These are phyloP conservation scores for Macrosteles quadrilineatus DNA, from an alignment of 1,140 invertebrate species.

Conservation along the genomic window DNA sequence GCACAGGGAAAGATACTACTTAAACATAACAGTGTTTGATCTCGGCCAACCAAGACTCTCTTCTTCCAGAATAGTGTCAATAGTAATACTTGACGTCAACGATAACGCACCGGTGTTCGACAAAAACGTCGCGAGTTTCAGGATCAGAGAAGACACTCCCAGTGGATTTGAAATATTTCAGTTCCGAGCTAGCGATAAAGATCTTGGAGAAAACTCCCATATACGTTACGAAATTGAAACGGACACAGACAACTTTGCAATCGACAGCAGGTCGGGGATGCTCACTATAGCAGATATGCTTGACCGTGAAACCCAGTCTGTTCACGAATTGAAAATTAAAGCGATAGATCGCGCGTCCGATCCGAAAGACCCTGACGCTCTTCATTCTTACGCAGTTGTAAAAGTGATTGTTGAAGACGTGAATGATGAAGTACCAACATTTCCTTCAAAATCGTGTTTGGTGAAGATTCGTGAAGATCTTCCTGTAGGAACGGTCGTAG, in stretches of 20 bases:
- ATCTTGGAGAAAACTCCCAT: slow-evolving; percentile 76
- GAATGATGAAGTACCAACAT: slow-evolving; percentile 87
- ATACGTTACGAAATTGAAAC: slow-evolving; percentile 77
- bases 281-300: slow-evolving; percentile 71
- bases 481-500: slow-evolving; percentile 81
- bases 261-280: slow-evolving; percentile 75
- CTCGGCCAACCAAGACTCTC: slow-evolving; percentile 77
- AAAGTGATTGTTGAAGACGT: slow-evolving; percentile 81
- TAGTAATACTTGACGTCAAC: slow-evolving; percentile 80
- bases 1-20: slow-evolving; percentile 72
- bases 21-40: slow-evolving; percentile 89
- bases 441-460: slow-evolving; percentile 69
- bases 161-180: slow-evolving; percentile 80
- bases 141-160: slow-evolving; percentile 78
- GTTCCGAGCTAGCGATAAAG: slow-evolving; percentile 83
- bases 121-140: slow-evolving; percentile 75
- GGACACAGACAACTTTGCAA: slow-evolving; percentile 77
- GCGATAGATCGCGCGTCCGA: slow-evolving; percentile 75
- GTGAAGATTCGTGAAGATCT: slow-evolving; percentile 89
- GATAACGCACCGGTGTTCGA: slow-evolving; percentile 85
- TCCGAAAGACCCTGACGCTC: slow-evolving; percentile 51
- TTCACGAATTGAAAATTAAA: slow-evolving; percentile 79
- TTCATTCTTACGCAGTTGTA: slow-evolving; percentile 75
- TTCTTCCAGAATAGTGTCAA: slow-evolving; percentile 68
- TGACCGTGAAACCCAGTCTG: slow-evolving; percentile 78